Evolutionary conservation across 2,797 vertebrate genomes (phyloP).

Genomic region (Halcyon leucocephala): DNA sequence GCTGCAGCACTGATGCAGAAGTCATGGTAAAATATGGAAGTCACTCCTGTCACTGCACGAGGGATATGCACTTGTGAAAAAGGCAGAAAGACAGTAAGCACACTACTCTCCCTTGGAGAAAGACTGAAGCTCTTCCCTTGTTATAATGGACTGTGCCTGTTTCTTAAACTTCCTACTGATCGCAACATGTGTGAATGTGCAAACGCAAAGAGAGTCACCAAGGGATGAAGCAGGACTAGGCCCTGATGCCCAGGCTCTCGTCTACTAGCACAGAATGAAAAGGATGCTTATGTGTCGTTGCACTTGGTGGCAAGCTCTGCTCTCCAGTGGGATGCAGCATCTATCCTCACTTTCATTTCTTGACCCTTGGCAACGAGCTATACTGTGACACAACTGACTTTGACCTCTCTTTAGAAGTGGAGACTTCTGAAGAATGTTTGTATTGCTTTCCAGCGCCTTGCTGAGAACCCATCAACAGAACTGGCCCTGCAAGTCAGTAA

Average conservation of each 20-base stretch:
- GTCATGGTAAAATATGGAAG: not conserved
- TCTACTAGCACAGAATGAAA: not conserved
- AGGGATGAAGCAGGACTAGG: not conserved
- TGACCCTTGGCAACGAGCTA: constrained; percentile 75
- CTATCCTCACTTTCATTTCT: constrained; percentile 75
- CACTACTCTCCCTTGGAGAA: not conserved
- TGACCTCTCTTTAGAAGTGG: constrained; percentile 79
- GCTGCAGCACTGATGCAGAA: not conserved
- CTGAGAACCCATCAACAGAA: constrained; percentile 61
- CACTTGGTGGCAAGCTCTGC: constrained; percentile 75
- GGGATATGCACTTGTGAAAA: not conserved
- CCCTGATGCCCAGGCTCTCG: not conserved
- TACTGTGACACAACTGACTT: constrained; percentile 74
- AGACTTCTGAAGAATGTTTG: constrained; percentile 79
- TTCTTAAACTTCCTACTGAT: not conserved
- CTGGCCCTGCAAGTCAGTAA: not conserved
- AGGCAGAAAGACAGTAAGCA: not conserved
- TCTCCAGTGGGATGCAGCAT: constrained; percentile 57
- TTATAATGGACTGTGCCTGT: not conserved
- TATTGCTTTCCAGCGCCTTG: constrained; percentile 70
- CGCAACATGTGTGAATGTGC: not conserved
- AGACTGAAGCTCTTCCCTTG: not conserved
- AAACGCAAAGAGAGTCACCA: not conserved
- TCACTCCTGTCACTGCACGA: not conserved
- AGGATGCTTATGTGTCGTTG: constrained; percentile 74